Conservation (phyloP, 92 coral and sea anemone species). For the Parazoanthus atlanticus region DNA sequence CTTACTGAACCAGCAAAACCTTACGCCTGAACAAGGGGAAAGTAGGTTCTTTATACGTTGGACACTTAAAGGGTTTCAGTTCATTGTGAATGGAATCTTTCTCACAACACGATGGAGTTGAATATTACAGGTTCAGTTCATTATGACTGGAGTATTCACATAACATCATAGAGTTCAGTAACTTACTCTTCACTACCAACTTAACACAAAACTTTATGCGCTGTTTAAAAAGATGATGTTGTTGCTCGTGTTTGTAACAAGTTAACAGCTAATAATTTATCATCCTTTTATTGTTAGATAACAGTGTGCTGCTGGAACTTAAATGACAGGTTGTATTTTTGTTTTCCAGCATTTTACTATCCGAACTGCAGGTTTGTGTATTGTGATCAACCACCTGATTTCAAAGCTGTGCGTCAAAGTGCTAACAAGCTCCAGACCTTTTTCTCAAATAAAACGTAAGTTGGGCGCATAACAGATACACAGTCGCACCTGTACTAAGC, state of each 20-base stretch:
- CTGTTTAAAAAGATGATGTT: too few relatives aligned
- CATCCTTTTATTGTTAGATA: too few relatives aligned
- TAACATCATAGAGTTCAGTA: background rate
- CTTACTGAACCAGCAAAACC: slow-evolving; percentile 41
- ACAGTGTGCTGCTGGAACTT: background rate
- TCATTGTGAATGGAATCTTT: too few relatives aligned
- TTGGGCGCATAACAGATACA: background rate
- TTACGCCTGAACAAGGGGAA: slow-evolving; percentile 94
- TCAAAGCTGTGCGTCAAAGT: slow-evolving; percentile 90
- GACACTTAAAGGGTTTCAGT: background rate
- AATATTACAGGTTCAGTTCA: background rate
- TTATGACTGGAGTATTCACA: background rate
- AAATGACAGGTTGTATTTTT: background rate
- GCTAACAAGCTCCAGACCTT: slow-evolving; percentile 81
- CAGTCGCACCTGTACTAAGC: too few relatives aligned
- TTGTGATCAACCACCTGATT: slow-evolving; percentile 83
- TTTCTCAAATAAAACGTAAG: slow-evolving; percentile 80
- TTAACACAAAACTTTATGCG: too few relatives aligned
- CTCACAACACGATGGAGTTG: too few relatives aligned
- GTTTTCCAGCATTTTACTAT: slow-evolving; percentile 89
- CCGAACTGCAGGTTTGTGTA: slow-evolving; percentile 88
- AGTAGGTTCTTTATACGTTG: slow-evolving; percentile 55
- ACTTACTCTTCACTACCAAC: too few relatives aligned
- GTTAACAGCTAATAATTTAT: background rate
- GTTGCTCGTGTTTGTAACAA: background rate